Evolutionary conservation across 2,797 vertebrate species (phyloP).

Genomic region (Avahi laniger): DNA sequence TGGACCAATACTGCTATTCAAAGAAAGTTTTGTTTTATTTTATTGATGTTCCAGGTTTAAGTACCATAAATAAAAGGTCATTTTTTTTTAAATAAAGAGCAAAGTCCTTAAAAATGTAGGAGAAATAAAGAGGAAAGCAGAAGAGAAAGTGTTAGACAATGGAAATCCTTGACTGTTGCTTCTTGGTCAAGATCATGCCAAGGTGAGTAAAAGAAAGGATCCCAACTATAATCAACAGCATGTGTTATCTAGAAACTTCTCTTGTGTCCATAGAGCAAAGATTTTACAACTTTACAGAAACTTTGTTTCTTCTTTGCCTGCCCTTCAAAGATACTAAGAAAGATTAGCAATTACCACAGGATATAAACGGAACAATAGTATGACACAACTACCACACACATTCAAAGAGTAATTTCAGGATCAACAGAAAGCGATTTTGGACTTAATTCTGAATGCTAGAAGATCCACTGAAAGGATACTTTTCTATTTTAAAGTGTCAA

Average conservation of each 20-base stretch:
- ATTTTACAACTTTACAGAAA: constrained; percentile 3
- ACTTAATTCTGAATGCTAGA: background rate
- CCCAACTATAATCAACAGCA: background rate
- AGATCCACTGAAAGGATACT: background rate
- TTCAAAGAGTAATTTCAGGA: background rate
- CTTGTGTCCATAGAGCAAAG: background rate
- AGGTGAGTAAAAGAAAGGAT: background rate
- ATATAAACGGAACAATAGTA: background rate
- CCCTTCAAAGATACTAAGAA: background rate
- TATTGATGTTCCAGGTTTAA: background rate
- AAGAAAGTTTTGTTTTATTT: background rate
- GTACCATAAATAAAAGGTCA: background rate
- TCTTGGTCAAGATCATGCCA: background rate
- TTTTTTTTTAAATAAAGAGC: background rate
- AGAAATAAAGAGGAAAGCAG: background rate
- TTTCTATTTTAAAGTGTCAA: constrained; percentile 28
- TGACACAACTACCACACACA: background rate
- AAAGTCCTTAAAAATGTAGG: background rate
- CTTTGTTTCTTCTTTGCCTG: background rate
- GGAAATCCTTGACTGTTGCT: background rate
- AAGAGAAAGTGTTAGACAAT: background rate
- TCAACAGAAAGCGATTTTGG: background rate
- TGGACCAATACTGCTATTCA: background rate
- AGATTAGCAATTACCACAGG: background rate
- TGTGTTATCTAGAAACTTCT: background rate